Conservation (phyloP, 1,140 invertebrate species). For the Goniozus legneri region DNA sequence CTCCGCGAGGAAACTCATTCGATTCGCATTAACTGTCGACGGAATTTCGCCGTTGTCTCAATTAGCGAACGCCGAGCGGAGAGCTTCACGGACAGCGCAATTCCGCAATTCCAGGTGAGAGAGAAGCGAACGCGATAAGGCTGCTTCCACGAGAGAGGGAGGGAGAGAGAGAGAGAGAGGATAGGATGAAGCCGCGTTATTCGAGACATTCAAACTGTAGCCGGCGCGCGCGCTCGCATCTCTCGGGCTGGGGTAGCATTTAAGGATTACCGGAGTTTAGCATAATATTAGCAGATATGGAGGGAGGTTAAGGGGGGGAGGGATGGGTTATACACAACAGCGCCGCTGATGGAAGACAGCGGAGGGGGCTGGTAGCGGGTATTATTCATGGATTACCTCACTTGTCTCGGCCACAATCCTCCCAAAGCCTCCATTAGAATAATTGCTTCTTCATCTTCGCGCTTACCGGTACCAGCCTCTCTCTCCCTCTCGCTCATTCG, state of each 20-base stretch:
- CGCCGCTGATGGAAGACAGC: background rate
- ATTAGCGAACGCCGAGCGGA: constrained; percentile 18
- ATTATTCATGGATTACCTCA: constrained; percentile 54
- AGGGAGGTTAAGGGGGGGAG: constrained; percentile 19
- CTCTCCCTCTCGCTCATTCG: too few species aligned
- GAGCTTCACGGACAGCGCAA: too few species aligned
- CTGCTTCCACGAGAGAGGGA: constrained; percentile 7
- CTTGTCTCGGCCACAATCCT: constrained; percentile 48
- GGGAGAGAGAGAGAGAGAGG: background rate
- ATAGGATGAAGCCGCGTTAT: constrained; percentile 18
- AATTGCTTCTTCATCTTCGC: constrained; percentile 54
- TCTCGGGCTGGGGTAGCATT: constrained; percentile 31
- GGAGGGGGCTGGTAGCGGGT: constrained; percentile 20
- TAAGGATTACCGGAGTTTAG: constrained; percentile 49
- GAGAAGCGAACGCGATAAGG: constrained; percentile 1
- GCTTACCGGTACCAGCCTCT: constrained; percentile 37
- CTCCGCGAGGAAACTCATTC: too few species aligned
- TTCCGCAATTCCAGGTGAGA: too few species aligned
- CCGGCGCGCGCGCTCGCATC: too few species aligned
- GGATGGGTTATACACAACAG: background rate
- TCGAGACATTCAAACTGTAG: constrained; percentile 35
- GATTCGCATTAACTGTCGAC: constrained; percentile 7
- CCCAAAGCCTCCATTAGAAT: constrained; percentile 52
- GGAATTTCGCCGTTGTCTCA: constrained; percentile 10
- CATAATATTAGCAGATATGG: constrained; percentile 42